phyloP scores from a whole-genome alignment of 2,888 invertebrate genomes.

The Macaria liturata region DNA sequence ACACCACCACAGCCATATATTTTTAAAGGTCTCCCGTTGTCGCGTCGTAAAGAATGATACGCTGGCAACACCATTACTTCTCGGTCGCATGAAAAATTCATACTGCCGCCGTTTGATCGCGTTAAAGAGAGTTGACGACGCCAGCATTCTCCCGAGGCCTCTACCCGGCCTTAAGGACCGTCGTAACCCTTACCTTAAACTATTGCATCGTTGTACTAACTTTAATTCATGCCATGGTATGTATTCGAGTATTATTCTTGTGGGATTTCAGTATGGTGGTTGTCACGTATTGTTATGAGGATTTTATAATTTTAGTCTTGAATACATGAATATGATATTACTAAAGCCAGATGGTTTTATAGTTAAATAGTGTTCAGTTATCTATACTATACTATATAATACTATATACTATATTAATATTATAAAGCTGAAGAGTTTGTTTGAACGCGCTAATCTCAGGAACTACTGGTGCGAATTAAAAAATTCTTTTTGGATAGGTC shows the following conservation, averaged over 20 bases:
- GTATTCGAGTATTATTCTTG: not conserved
- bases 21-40: slow-evolving; percentile 71
- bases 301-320: too few relatives aligned
- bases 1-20: slow-evolving; percentile 62
- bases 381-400: too few relatives aligned
- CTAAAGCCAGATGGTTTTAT: too few relatives aligned
- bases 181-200: slow-evolving; percentile 28
- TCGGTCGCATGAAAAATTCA: slow-evolving; percentile 80
- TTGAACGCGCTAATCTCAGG: too few relatives aligned
- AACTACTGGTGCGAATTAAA: too few relatives aligned
- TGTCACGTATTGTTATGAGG: too few relatives aligned
- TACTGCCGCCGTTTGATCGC: slow-evolving; percentile 67
- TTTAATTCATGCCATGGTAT: slow-evolving; percentile 17
- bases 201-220: slow-evolving; percentile 30
- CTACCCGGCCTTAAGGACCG: slow-evolving; percentile 44
- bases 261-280: too few relatives aligned
- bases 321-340: too few relatives aligned
- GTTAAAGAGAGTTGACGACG: slow-evolving; percentile 61
- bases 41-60: slow-evolving; percentile 82
- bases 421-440: too few relatives aligned
- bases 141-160: slow-evolving; percentile 63
- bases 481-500: too few relatives aligned
- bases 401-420: too few relatives aligned
- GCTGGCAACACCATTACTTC: slow-evolving; percentile 74
- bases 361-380: too few relatives aligned